Evolutionary conservation across 92 coral and sea anemone genomes (phyloP).

Genomic region (Muricea muricata): DNA sequence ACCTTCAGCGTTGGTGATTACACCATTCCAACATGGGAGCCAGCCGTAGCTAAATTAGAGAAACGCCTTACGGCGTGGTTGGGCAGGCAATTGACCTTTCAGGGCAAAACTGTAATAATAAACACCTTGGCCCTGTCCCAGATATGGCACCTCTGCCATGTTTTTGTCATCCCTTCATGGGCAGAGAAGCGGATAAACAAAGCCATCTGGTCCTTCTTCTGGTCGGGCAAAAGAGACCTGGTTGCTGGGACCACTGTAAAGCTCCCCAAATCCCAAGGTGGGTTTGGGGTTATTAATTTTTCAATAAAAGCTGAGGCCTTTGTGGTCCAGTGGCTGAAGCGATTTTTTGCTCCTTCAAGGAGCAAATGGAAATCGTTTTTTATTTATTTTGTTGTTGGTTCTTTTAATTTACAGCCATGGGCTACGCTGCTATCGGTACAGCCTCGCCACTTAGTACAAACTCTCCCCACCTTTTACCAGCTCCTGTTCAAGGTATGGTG

Average conservation of each 20-base stretch:
- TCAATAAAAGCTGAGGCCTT: constrained; percentile 21
- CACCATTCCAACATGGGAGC: background rate
- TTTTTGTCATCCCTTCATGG: constrained; percentile 15
- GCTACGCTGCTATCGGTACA: no score
- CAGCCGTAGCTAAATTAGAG: background rate
- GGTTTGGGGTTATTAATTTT: constrained; percentile 46
- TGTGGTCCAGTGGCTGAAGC: constrained; percentile 25
- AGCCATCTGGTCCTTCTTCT: constrained; percentile 42
- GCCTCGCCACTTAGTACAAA: no score
- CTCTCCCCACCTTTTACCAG: no score
- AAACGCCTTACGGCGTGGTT: constrained; percentile 7
- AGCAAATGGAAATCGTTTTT: constrained; percentile 42
- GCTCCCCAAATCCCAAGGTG: constrained; percentile 9
- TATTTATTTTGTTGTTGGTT: background rate
- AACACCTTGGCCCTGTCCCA: constrained; percentile 30
- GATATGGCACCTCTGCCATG: constrained; percentile 33
- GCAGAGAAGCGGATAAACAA: background rate
- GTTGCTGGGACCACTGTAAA: constrained; percentile 10
- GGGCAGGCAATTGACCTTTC: constrained; percentile 14
- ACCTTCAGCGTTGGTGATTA: background rate
- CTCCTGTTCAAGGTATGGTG: no score
- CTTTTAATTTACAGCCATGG: no score
- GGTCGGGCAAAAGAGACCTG: constrained; percentile 35
- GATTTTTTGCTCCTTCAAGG: constrained; percentile 7
- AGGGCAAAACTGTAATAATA: constrained; percentile 43